Percentiles rank a stretch among this genome's conserved stretches.
phyloP scores from a whole-genome alignment of 2,113 vertebrate genomes.

The Scartelaos histophorus region DNA sequence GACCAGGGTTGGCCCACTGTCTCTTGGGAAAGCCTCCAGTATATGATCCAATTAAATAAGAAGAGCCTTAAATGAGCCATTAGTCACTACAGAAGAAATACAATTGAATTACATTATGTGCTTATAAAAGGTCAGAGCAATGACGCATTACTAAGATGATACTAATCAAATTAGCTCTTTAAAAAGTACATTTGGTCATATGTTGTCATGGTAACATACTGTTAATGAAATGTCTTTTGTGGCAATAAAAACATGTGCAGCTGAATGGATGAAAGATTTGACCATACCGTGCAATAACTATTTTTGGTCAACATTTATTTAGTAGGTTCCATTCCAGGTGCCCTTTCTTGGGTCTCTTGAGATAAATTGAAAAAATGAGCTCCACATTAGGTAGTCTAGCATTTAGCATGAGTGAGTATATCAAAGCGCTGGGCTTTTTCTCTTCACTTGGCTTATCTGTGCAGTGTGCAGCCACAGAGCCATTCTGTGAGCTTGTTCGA shows the following conservation, averaged over 20 bases:
- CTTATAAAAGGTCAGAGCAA: neutral
- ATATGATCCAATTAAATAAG: neutral
- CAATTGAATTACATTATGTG: neutral
- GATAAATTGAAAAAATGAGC: neutral
- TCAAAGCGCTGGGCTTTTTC: neutral
- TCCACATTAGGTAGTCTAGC: neutral
- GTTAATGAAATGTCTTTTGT: no score
- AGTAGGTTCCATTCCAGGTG: no score
- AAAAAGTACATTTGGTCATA: constrained; percentile 9
- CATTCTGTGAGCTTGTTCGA: constrained; percentile 24
- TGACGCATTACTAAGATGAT: constrained; percentile 1
- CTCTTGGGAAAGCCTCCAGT: neutral
- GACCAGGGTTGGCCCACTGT: neutral
- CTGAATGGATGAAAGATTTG: no score
- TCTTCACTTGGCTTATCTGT: neutral
- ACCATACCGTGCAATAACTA: no score
- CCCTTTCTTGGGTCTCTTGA: neutral
- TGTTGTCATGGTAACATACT: constrained; percentile 3
- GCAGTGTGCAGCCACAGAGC: constrained; percentile 1
- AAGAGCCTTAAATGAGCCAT: neutral
- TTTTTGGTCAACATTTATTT: no score
- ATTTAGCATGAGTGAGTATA: neutral
- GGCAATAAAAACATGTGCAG: no score
- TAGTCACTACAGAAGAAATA: neutral
- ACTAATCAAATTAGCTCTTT: constrained; percentile 1